phyloP scores from a whole-genome alignment of 2,888 invertebrate genomes.

The Apotomis betuletana region DNA sequence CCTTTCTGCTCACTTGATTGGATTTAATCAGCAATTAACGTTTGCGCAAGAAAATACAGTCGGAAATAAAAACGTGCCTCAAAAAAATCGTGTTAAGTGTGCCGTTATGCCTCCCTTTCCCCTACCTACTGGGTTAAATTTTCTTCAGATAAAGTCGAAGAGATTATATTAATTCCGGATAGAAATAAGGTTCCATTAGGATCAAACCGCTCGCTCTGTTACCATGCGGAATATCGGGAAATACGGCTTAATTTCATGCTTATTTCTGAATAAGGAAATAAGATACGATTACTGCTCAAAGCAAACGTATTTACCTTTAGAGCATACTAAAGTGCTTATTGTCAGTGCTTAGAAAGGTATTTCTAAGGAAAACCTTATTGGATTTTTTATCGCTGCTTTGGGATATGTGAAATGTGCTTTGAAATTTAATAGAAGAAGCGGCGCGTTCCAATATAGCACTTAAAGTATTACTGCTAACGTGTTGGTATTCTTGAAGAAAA shows the following conservation, averaged over 20 bases:
- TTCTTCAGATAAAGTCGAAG: background rate
- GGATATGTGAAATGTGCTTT: constrained; percentile 23
- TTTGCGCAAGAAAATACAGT: too few relatives aligned
- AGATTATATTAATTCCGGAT: background rate
- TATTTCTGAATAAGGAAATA: background rate
- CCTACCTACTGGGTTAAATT: too few relatives aligned
- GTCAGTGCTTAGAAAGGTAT: constrained; percentile 7
- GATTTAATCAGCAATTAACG: too few relatives aligned
- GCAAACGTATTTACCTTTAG: background rate
- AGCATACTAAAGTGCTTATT: background rate
- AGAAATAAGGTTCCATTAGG: background rate
- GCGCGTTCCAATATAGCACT: constrained; percentile 18
- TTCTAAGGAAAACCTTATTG: constrained; percentile 14
- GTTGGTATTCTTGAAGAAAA: constrained; percentile 17
- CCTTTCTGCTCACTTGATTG: too few relatives aligned
- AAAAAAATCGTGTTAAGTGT: too few relatives aligned
- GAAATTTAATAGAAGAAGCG: constrained; percentile 29
- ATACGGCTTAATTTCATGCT: background rate
- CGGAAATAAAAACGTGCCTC: too few relatives aligned
- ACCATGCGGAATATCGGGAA: background rate
- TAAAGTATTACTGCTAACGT: constrained; percentile 14
- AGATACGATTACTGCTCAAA: background rate
- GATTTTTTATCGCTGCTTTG: constrained; percentile 1
- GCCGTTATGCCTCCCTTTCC: too few relatives aligned
- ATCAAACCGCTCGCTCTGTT: background rate